These are phyloP conservation scores for Knipowitschia caucasica DNA, from an alignment of 2,797 vertebrate species.

Conservation along the genomic window DNA sequence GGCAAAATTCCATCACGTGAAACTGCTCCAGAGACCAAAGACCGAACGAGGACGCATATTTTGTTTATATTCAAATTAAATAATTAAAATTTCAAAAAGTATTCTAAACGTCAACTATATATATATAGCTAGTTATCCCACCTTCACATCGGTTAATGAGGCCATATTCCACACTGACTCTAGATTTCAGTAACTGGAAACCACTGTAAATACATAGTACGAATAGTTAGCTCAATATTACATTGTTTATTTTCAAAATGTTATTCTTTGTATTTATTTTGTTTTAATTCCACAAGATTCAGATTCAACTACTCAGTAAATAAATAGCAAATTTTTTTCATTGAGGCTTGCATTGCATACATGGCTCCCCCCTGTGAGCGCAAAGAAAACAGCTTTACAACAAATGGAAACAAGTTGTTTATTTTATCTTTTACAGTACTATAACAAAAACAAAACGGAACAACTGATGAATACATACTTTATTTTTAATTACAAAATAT, in stretches of 20 bases:
- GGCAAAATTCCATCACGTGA: slow-evolving; percentile 71
- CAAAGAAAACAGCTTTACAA: slow-evolving; percentile 28
- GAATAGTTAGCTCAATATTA: too few relatives aligned
- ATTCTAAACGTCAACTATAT: neutral
- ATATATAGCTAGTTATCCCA: too few relatives aligned
- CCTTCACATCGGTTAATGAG: too few relatives aligned
- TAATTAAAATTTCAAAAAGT: neutral
- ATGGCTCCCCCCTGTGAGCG: slow-evolving; percentile 11
- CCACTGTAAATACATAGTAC: too few relatives aligned
- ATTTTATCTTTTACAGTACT: slow-evolving; percentile 69
- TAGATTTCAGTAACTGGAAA: too few relatives aligned
- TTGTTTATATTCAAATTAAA: neutral
- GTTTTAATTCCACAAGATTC: too few relatives aligned
- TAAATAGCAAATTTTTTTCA: neutral
- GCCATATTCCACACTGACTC: too few relatives aligned
- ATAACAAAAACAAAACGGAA: slow-evolving; percentile 66
- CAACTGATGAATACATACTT: slow-evolving; percentile 46
- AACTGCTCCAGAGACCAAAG: slow-evolving; percentile 24
- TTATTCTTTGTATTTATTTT: too few relatives aligned
- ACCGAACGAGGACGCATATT: neutral
- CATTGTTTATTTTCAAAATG: too few relatives aligned
- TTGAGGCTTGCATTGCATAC: neutral
- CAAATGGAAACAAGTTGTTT: slow-evolving; percentile 32
- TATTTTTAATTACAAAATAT: slow-evolving; percentile 68
- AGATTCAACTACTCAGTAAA: neutral